Percentiles rank a stretch among this genome's conserved stretches.
These are phyloP conservation scores for Spilarctia lutea DNA, from an alignment of 2,888 invertebrate species.

Conservation along the genomic window DNA sequence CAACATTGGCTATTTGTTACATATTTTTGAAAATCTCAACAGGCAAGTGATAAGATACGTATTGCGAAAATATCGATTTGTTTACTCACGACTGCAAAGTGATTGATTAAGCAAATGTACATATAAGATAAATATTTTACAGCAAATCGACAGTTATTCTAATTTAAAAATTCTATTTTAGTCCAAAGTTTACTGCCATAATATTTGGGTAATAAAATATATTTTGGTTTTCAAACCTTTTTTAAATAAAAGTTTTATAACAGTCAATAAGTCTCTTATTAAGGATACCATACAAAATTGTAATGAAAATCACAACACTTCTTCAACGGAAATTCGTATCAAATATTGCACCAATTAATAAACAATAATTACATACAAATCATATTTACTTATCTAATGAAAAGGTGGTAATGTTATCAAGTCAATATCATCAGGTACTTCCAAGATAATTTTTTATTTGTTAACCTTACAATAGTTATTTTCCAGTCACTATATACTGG, in stretches of 20 bases:
- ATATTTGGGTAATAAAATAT: no score
- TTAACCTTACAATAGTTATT: neutral
- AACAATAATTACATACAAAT: neutral
- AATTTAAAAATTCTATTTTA: neutral
- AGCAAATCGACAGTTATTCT: neutral
- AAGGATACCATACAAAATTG: neutral
- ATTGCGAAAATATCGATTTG: neutral
- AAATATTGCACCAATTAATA: neutral
- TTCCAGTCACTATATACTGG: neutral
- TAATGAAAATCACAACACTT: neutral
- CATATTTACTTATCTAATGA: neutral
- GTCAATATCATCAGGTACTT: neutral
- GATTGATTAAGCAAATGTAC: neutral
- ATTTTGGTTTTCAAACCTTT: neutral
- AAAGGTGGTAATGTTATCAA: neutral
- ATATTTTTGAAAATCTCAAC: slow-evolving; percentile 5
- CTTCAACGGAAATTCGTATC: neutral
- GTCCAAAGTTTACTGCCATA: neutral
- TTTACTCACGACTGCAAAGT: neutral
- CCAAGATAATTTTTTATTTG: neutral
- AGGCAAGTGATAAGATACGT: neutral
- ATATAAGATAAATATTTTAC: neutral
- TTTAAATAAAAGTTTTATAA: neutral
- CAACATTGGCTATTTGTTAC: slow-evolving; percentile 21
- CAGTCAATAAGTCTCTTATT: no score